phyloP scores from a whole-genome alignment of 2,797 vertebrate genomes.

The Thamnophis elegans region DNA sequence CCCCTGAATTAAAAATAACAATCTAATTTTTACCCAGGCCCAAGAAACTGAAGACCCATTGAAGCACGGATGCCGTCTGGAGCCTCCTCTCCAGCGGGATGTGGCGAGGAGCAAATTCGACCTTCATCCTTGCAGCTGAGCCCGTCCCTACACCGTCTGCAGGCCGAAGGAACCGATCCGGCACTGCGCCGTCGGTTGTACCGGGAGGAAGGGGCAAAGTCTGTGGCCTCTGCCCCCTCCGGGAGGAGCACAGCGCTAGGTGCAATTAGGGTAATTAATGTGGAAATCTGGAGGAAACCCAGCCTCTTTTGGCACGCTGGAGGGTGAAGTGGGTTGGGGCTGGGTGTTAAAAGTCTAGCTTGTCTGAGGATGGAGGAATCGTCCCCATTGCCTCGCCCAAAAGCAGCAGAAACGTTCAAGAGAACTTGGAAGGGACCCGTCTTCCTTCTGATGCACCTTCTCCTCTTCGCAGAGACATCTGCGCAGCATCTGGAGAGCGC shows the following conservation, averaged over 20 bases:
- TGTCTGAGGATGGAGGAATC: not conserved
- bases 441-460: not conserved
- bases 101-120: slow-evolving; percentile 79
- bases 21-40: slow-evolving; percentile 77
- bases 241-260: slow-evolving; percentile 8
- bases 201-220: slow-evolving; percentile 75
- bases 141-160: not conserved
- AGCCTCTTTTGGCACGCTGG: rapidly evolving
- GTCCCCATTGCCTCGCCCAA: rapidly evolving
- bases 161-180: not conserved
- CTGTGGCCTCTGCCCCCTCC: not conserved
- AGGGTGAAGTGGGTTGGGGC: rapidly evolving
- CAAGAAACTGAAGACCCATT: slow-evolving; percentile 89
- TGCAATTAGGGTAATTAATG: not conserved
- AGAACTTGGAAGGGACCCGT: not conserved
- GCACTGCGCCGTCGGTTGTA: not conserved
- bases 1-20: not conserved
- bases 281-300: not conserved
- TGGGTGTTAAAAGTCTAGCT: not conserved
- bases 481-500: not conserved
- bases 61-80: slow-evolving; percentile 80
- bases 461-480: not conserved
- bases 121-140: slow-evolving; percentile 74
- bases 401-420: not conserved
- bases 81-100: slow-evolving; percentile 79